phyloP scores from a whole-genome alignment of 37 sponge, comb jelly and placozoan genomes.

The Spongia lamella region DNA sequence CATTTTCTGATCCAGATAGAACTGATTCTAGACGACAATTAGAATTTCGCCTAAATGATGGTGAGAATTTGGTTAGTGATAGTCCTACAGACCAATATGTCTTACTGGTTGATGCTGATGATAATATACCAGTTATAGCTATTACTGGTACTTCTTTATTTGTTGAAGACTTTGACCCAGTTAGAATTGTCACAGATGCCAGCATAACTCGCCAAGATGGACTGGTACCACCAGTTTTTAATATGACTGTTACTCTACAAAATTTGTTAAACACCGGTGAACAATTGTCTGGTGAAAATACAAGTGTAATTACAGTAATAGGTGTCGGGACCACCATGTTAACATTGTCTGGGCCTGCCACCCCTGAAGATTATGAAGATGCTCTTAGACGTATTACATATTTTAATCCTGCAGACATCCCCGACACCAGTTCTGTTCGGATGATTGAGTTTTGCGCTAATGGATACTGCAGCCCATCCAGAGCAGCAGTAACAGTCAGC shows the following conservation, averaged over 20 bases:
- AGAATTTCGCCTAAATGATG: too few relatives aligned
- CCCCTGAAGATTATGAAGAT: slow-evolving; percentile 20
- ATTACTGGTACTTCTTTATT: slow-evolving; percentile 37
- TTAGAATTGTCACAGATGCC: slow-evolving; percentile 1
- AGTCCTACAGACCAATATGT: too few relatives aligned
- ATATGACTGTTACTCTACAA: slow-evolving; percentile 14
- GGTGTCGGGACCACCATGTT: slow-evolving; percentile 39
- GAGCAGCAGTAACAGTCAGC: slow-evolving; percentile 14
- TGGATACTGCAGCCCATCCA: slow-evolving; percentile 45
- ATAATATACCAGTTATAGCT: slow-evolving; percentile 42
- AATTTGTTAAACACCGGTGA: slow-evolving; percentile 37
- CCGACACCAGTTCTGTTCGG: slow-evolving; percentile 14
- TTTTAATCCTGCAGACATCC: slow-evolving; percentile 30
- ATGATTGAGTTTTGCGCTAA: slow-evolving; percentile 25
- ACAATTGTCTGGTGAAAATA: slow-evolving; percentile 1
- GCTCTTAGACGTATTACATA: slow-evolving; percentile 34
- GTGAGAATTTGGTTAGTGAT: too few relatives aligned
- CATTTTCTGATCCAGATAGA: slow-evolving; percentile 19
- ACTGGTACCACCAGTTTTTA: slow-evolving; percentile 28
- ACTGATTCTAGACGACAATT: too few relatives aligned
- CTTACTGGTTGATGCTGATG: slow-evolving; percentile 3
- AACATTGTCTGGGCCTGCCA: too few relatives aligned
- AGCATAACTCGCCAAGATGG: not conserved
- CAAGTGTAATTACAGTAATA: slow-evolving; percentile 8
- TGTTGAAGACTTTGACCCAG: slow-evolving; percentile 49